A percentile compares a stretch with the other conserved stretches of the same genome.
These are phyloP conservation scores for Sinodicranocentrus sp. DNA, from an alignment of 2,888 invertebrate genomes.

Conservation along the genomic window DNA sequence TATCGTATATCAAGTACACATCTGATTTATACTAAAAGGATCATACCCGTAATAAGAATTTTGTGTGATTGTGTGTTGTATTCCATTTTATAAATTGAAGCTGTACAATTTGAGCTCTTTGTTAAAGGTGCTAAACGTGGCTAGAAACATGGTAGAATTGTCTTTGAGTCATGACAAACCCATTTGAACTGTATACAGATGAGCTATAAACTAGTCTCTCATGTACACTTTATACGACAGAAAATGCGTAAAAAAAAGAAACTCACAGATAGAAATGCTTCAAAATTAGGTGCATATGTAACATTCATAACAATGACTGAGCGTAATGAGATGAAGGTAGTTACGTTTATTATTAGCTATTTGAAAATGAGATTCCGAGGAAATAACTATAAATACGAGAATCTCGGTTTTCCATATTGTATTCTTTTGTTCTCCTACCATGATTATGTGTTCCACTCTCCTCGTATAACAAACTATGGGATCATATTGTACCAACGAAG, in stretches of 20 bases:
- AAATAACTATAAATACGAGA: constrained; percentile 14
- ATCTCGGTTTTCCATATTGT: constrained; percentile 48
- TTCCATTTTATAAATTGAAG: neutral
- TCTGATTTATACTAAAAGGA: too few relatives aligned
- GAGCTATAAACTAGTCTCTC: neutral
- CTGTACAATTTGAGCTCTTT: constrained; percentile 18
- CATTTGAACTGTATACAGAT: neutral
- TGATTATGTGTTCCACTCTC: neutral
- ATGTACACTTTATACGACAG: neutral
- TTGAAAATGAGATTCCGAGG: constrained; percentile 46
- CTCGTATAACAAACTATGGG: neutral
- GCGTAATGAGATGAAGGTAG: constrained; percentile 52
- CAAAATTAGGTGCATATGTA: too few relatives aligned
- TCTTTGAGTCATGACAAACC: constrained; percentile 9
- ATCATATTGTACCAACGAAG: neutral
- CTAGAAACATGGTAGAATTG: neutral
- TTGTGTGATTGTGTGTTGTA: too few relatives aligned
- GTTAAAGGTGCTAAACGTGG: constrained; percentile 34
- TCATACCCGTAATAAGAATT: too few relatives aligned
- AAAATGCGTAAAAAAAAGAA: too few relatives aligned
- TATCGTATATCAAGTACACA: too few relatives aligned
- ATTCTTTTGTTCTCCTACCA: constrained; percentile 26
- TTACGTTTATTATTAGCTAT: constrained; percentile 38
- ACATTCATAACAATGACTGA: too few relatives aligned
- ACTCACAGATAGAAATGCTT: too few relatives aligned